phyloP scores from a whole-genome alignment of 1,140 invertebrate genomes.

The Lamellibrachia luymesi region DNA sequence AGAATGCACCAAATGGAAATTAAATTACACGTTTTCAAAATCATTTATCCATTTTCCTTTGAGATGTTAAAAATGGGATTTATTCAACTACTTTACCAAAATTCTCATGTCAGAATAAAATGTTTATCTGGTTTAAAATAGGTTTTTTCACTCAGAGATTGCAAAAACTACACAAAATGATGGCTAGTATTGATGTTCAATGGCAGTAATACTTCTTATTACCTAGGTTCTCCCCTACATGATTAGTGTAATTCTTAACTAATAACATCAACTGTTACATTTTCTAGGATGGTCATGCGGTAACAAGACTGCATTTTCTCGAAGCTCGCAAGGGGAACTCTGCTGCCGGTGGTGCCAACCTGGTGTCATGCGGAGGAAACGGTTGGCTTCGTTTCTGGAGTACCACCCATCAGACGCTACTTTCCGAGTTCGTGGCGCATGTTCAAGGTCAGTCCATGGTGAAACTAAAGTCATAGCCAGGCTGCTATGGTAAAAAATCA shows the following conservation, averaged over 20 bases:
- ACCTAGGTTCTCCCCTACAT: not conserved
- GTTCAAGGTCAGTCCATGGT: constrained; percentile 41
- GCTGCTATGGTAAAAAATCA: not conserved
- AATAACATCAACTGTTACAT: not conserved
- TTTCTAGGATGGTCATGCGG: constrained; percentile 47
- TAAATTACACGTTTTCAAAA: not conserved
- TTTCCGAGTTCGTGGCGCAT: constrained; percentile 55
- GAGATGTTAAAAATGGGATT: not conserved
- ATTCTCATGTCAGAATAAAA: not conserved
- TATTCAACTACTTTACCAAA: not conserved
- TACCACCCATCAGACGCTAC: constrained; percentile 34
- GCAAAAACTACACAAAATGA: not conserved
- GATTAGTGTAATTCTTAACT: not conserved
- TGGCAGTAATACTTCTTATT: not conserved
- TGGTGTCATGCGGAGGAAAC: constrained; percentile 55
- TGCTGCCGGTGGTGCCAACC: constrained; percentile 42
- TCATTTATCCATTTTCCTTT: not conserved
- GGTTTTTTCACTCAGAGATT: not conserved
- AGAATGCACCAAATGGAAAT: no score
- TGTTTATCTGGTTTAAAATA: not conserved
- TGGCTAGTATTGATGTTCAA: not conserved
- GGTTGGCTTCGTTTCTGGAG: constrained; percentile 57
- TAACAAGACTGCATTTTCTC: constrained; percentile 47
- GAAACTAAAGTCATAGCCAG: not conserved
- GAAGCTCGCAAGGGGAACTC: constrained; percentile 38